Conservation (phyloP, 2,113 vertebrate species). For the Cavia porcellus region DNA sequence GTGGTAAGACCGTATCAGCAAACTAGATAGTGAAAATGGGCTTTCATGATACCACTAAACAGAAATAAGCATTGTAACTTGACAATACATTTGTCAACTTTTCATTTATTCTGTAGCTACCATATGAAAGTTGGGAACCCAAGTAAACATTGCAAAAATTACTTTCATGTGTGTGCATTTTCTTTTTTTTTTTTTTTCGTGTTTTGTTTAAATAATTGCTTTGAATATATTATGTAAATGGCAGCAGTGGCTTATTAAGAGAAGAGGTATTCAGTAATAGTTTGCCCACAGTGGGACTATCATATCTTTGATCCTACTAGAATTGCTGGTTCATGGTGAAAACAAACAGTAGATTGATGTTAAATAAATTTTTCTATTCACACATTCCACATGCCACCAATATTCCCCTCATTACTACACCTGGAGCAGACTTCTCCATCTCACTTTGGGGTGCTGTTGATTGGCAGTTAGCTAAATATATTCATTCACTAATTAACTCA, state of each 20-base stretch:
- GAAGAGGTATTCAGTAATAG: background rate
- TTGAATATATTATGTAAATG: background rate
- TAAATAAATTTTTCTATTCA: background rate
- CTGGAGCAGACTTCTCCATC: background rate
- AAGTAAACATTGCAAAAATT: background rate
- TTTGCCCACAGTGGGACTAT: background rate
- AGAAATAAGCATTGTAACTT: constrained; percentile 40
- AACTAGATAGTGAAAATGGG: background rate
- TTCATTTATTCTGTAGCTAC: background rate
- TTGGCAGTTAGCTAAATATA: background rate
- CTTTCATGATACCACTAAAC: background rate
- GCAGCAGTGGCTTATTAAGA: background rate
- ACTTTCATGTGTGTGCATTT: background rate
- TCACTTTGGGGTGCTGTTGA: background rate
- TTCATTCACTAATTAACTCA: background rate
- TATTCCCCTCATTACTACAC: background rate
- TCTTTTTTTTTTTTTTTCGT: background rate
- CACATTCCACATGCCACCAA: background rate
- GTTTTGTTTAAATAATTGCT: background rate
- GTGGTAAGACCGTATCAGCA: constrained; percentile 88
- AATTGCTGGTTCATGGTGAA: background rate
- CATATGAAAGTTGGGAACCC: background rate
- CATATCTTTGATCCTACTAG: background rate
- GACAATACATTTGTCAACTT: constrained; percentile 10
- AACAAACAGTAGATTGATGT: background rate